Evolutionary conservation across 2,888 invertebrate genomes (phyloP).

Genomic region (Drosophila gaucha): DNA sequence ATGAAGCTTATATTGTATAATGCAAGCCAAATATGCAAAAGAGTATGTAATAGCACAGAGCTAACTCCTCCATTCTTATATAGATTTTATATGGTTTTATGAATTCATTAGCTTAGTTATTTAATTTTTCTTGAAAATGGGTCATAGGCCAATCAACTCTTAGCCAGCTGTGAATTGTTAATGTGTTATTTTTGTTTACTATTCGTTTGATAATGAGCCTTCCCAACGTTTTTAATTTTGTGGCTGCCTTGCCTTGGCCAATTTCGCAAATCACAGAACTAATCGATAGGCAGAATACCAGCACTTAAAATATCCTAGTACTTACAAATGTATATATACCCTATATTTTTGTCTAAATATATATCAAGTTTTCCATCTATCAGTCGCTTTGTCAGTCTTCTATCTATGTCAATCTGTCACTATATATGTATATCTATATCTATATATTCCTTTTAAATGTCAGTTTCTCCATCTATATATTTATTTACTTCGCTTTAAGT

Average conservation of each 20-base stretch:
- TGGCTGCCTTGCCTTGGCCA: constrained; percentile 20
- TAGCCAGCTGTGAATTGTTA: background rate
- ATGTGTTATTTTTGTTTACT: constrained; percentile 14
- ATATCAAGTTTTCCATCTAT: background rate
- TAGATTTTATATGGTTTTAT: background rate
- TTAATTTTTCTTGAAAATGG: no score
- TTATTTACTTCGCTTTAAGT: no score
- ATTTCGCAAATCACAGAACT: constrained; percentile 60
- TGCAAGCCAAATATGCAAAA: no score
- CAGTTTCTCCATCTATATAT: no score
- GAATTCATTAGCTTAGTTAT: background rate
- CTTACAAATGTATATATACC: background rate
- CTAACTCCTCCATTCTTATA: background rate
- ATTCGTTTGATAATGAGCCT: constrained; percentile 32
- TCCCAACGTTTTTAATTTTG: constrained; percentile 6
- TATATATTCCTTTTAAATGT: no score
- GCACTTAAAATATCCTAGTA: no score
- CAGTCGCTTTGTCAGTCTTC: no score
- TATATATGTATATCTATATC: background rate
- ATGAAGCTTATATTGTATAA: background rate
- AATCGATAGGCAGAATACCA: constrained; percentile 14
- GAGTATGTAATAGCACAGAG: background rate
- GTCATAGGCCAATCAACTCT: background rate
- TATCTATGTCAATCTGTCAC: no score
- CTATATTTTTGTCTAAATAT: background rate